phyloP scores from a whole-genome alignment of 2,113 vertebrate genomes.

The Tachysurus vachellii region DNA sequence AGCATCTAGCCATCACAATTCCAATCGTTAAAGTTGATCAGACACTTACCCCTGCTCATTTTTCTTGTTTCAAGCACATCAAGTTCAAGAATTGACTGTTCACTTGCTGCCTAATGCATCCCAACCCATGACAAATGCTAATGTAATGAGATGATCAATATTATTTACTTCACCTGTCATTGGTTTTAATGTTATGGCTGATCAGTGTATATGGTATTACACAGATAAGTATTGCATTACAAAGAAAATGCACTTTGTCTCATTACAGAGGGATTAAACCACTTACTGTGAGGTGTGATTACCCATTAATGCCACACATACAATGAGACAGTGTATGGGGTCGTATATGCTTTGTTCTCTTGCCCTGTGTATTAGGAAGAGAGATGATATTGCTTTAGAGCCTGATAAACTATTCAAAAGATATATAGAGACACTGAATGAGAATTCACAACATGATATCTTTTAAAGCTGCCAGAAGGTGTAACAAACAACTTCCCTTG shows the following conservation, averaged over 20 bases:
- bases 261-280: background rate
- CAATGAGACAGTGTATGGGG: background rate
- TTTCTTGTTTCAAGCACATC: too few relatives aligned
- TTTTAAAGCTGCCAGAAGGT: slow-evolving; percentile 27
- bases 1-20: too few relatives aligned
- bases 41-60: too few relatives aligned
- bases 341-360: slow-evolving; percentile 24
- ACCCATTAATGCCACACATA: background rate
- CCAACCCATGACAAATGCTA: too few relatives aligned
- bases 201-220: background rate
- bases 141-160: too few relatives aligned
- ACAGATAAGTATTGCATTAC: background rate
- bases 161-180: too few relatives aligned
- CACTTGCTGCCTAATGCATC: too few relatives aligned
- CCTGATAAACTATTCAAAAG: slow-evolving; percentile 15
- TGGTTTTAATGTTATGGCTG: too few relatives aligned
- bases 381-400: slow-evolving; percentile 15
- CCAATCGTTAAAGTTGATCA: too few relatives aligned
- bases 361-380: background rate
- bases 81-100: too few relatives aligned
- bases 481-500: slow-evolving; percentile 14
- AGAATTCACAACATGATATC: slow-evolving; percentile 23
- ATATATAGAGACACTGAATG: slow-evolving; percentile 10
- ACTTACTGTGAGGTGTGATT: background rate
- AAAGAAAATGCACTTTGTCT: background rate